Base-by-base conservation (phyloP, 2,113 vertebrate species). In the Cairina moschata region DNA sequence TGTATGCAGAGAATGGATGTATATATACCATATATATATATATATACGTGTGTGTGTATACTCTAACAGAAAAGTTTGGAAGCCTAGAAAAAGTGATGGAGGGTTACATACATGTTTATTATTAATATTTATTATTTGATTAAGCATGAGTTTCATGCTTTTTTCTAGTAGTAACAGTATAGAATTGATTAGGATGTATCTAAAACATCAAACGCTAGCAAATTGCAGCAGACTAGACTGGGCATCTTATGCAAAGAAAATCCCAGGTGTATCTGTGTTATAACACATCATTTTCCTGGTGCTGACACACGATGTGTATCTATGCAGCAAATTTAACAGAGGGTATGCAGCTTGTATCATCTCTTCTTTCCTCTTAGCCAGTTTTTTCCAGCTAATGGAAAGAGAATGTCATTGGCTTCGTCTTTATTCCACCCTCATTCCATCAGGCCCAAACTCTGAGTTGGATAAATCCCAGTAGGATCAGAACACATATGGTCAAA, bases 371-470 rank as follows among this genome's bases (percentile, higher is more conserved):
- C 69, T 72, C 56, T 71, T 72, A 88, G 72, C 42, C 79, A 81
- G 32, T 79, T 96, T 94, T 94, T 96, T 95, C 91, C 83, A 94
- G 40, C 78, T 74, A 96, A 95, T 71, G 75, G 91, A 94, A 95
- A 83, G 68, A 91, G 72, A 94, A 91, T 95, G 88, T 91, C 55
- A 59, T 93, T 91, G 82, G 55, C 79, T 92, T 91, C 68, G 40
- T 86, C 46, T 83, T 91, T 91, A 75, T 93, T 96, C 85, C 90
- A 86, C 90, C 65, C 79, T 94, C 85, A 67, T 96, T 91, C 76
- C 79, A 68, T 74, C 42, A 86, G 67, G 72, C 59, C 63, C 83
- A 83, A 77, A 69, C 71, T 85, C 78, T 66, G 67, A 91, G 71
- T 3, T 92, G 85, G 58, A 73, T 77, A 83, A 77, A 17, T 90